Evolutionary conservation across 2,113 vertebrate species (phyloP).

Genomic region (Garra rufa): DNA sequence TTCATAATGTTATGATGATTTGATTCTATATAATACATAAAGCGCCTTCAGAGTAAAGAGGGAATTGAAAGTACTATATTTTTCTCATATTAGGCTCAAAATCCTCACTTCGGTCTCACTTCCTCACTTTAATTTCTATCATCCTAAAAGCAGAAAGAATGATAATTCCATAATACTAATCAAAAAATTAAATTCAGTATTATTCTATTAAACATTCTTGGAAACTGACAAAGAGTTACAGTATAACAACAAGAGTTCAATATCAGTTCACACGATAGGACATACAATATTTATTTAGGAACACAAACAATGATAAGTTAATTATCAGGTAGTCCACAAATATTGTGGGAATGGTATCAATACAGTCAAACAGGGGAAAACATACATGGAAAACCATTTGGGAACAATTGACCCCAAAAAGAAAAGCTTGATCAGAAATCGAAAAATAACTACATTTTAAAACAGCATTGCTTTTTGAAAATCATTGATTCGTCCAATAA

Average conservation of each 20-base stretch:
- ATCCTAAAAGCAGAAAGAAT: neutral
- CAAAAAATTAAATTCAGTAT: too few relatives aligned
- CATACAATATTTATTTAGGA: constrained; percentile 89
- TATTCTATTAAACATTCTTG: neutral
- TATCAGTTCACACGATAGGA: constrained; percentile 57
- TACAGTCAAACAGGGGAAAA: constrained; percentile 81
- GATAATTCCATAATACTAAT: neutral
- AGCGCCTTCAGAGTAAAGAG: neutral
- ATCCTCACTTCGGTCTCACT: neutral
- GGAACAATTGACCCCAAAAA: constrained; percentile 76
- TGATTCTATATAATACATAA: neutral
- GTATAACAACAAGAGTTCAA: neutral
- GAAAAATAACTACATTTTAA: constrained; percentile 66
- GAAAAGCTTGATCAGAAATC: constrained; percentile 72
- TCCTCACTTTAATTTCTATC: neutral
- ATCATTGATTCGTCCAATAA: constrained; percentile 56
- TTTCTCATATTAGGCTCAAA: neutral
- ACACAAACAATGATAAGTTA: constrained; percentile 89
- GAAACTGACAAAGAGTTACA: neutral
- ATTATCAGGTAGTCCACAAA: constrained; percentile 90
- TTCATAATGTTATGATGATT: neutral
- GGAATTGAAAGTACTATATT: neutral
- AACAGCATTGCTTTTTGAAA: constrained; percentile 51
- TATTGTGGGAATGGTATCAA: constrained; percentile 87
- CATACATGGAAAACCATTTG: constrained; percentile 79